These are phyloP conservation scores for Syncerus caffer DNA, from an alignment of 2,797 vertebrate species.

Conservation along the genomic window DNA sequence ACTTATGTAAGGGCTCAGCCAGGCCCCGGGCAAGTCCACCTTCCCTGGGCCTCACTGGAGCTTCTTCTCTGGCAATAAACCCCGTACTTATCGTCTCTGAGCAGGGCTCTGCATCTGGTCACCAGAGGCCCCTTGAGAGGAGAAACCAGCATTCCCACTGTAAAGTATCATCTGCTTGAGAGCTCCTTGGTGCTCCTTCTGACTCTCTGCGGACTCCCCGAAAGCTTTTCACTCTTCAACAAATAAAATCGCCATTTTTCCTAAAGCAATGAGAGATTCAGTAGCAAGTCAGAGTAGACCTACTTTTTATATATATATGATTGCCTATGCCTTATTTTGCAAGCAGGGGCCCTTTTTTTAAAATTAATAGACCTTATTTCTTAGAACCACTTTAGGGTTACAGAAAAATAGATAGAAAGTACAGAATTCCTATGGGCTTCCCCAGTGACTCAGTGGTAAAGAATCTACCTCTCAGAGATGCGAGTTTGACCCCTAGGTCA, in stretches of 20 bases:
- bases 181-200: accelerated
- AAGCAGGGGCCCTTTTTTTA: background rate
- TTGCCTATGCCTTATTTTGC: background rate
- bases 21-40: background rate
- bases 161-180: background rate
- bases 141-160: accelerated
- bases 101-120: background rate
- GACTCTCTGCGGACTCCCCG: background rate
- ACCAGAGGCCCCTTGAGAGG: too few relatives aligned
- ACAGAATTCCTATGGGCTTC: background rate
- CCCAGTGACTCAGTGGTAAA: background rate
- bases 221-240: background rate
- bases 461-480: background rate
- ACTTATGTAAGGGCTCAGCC: background rate
- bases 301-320: background rate
- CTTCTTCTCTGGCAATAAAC: background rate
- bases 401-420: background rate
- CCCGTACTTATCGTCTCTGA: accelerated
- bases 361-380: background rate
- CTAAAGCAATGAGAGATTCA: background rate
- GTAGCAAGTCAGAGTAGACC: background rate
- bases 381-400: background rate
- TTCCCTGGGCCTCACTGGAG: background rate
- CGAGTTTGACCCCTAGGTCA: background rate
- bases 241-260: background rate